Evolutionary conservation across 2,797 vertebrate genomes (phyloP), one percentile per base, ranked within the genome.

Genomic region (Epinephelus coioides): DNA sequence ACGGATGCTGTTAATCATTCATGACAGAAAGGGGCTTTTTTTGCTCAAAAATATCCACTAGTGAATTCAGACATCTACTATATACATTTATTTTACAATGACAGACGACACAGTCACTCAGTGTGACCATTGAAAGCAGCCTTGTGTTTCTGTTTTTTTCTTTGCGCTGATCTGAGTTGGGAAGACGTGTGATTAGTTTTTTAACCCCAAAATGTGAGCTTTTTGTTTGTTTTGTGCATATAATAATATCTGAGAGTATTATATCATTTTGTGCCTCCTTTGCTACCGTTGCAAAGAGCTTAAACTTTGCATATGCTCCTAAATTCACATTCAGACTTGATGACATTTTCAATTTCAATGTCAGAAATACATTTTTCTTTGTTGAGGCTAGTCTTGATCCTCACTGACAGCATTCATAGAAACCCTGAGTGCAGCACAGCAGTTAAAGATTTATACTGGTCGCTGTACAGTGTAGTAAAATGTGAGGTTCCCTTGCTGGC

Each of bases 21-120:
- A 21, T 70, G 12, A 73, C 78, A 72, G 12, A 2, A 79, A 69
- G 19, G 4, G 0, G 47, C 2, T 47, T 55, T 68, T 44, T 43
- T 47, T 43, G 9, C 19, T 47, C 0, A 15, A 69, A 83, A 75
- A 83, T 61, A 73, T 74, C 6, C 30, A 38, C 64, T 53, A 38
- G 17, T 74, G 40, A 83, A 74, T 73, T 81, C 57, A 76, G 43
- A 66, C 17, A 62, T 69, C 64, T 86, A 51, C 53, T 92, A 90
- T 90, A 40, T 91, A 88, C 91, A 91, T 57, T 69, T 88, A 88
- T 84, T 83, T 89, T 87, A 90, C 87, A 89, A 67, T 69, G 67
- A 69, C 74, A 82, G 44, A 54, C 44, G 73, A 61, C 38, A 38
- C 30, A 68, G 71, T 69, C 46, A 47, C 17, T 54, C 53, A 77